phyloP scores from a whole-genome alignment of 2,113 vertebrate species.

The Rissa tridactyla region DNA sequence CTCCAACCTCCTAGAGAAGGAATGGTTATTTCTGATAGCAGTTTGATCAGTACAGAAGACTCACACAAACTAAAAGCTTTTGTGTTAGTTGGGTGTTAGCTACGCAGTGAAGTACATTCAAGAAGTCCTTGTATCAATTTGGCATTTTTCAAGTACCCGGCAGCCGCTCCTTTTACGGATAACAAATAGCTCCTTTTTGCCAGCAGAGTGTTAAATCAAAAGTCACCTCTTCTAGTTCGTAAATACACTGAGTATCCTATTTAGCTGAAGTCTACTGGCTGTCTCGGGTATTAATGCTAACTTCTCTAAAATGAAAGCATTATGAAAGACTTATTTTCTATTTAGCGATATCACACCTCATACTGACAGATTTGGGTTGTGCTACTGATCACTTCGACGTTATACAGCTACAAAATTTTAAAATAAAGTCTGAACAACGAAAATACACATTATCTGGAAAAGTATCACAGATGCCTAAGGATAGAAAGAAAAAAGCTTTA shows the following conservation, averaged over 20 bases:
- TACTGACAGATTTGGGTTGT: not conserved
- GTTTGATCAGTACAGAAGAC: conserved; percentile 10
- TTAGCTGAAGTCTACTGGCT: not conserved
- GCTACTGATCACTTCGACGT: not conserved
- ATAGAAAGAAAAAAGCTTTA: conserved; percentile 4
- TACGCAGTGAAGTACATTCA: conserved; percentile 29
- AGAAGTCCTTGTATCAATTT: conserved; percentile 6
- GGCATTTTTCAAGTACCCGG: conserved; percentile 17
- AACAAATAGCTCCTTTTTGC: not conserved
- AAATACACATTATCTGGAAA: not conserved
- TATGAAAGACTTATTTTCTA: not conserved
- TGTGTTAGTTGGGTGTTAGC: not conserved
- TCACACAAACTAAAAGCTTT: not conserved
- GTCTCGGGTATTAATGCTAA: not conserved
- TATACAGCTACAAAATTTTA: not conserved
- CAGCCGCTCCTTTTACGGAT: not conserved
- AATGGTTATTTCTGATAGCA: not conserved
- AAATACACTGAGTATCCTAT: not conserved
- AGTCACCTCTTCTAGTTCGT: not conserved
- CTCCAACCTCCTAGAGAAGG: not conserved
- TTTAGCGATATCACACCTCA: not conserved
- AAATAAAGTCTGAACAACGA: not conserved
- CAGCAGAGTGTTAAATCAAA: not conserved
- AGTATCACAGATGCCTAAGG: not conserved
- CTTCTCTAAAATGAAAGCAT: not conserved